Evolutionary conservation across 2,797 vertebrate species (phyloP).

Genomic region (Thunnus albacares): DNA sequence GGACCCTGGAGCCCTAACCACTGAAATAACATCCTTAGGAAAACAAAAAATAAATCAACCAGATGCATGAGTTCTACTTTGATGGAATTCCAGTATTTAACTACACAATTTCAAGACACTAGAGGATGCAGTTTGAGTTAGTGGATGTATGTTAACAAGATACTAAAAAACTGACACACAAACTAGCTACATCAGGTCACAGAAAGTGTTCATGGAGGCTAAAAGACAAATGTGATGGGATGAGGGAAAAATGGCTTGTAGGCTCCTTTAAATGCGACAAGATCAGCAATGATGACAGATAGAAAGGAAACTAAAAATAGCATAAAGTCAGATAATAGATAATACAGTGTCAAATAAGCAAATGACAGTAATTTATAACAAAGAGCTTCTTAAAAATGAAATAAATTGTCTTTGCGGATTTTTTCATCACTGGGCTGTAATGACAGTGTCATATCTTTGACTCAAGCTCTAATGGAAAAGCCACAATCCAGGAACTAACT

Average conservation of each 20-base stretch:
- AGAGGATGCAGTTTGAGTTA: background rate
- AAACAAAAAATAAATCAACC: background rate
- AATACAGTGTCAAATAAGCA: slow-evolving; percentile 71
- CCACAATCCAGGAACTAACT: slow-evolving; percentile 69
- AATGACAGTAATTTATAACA: slow-evolving; percentile 74
- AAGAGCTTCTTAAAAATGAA: slow-evolving; percentile 68
- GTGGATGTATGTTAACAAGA: slow-evolving; percentile 22
- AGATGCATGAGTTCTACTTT: background rate
- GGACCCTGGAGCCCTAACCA: background rate
- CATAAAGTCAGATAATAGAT: slow-evolving; percentile 68
- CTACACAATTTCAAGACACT: slow-evolving; percentile 4
- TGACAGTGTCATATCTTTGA: slow-evolving; percentile 75
- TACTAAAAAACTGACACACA: background rate
- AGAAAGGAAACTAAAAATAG: slow-evolving; percentile 67
- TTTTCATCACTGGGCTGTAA: slow-evolving; percentile 60
- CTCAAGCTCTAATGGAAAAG: slow-evolving; percentile 74
- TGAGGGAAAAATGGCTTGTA: slow-evolving; percentile 10
- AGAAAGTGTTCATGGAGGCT: slow-evolving; percentile 12
- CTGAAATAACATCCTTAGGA: slow-evolving; percentile 24
- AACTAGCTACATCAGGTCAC: slow-evolving; percentile 1
- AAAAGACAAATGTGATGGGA: slow-evolving; percentile 50
- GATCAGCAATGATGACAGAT: slow-evolving; percentile 59
- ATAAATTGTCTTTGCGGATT: slow-evolving; percentile 69
- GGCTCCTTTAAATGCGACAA: slow-evolving; percentile 21
- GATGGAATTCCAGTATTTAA: slow-evolving; percentile 23